These are phyloP conservation scores for Collichthys lucidus DNA, from an alignment of 2,113 vertebrate species.

Conservation along the genomic window DNA sequence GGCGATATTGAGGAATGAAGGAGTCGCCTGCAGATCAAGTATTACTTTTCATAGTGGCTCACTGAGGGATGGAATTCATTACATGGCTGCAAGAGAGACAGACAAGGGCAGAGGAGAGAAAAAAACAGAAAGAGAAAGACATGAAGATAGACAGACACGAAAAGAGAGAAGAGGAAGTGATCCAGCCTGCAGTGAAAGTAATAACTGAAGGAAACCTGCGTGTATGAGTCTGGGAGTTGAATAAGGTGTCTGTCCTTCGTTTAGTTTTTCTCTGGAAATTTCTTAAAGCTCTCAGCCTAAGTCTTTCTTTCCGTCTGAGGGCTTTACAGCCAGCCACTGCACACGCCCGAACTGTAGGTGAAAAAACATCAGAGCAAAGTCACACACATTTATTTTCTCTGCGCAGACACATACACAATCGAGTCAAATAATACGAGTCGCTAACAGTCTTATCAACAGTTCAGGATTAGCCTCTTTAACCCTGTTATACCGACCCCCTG, in stretches of 20 bases:
- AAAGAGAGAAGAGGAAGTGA: constrained; percentile 7
- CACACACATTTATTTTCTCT: constrained; percentile 1
- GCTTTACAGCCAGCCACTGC: constrained; percentile 36
- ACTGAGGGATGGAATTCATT: constrained; percentile 63
- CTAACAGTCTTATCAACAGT: constrained; percentile 61
- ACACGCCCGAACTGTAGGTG: constrained; percentile 15
- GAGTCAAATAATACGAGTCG: constrained; percentile 36
- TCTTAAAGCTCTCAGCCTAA: constrained; percentile 47
- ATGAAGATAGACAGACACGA: background rate
- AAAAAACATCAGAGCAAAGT: constrained; percentile 30
- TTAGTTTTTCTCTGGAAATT: constrained; percentile 33
- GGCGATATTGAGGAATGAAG: constrained; percentile 53
- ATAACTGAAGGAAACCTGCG: constrained; percentile 37
- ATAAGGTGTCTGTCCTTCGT: constrained; percentile 41
- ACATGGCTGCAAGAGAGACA: constrained; percentile 42
- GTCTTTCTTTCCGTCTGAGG: constrained; percentile 42
- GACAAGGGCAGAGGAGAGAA: constrained; percentile 18
- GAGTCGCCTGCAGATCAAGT: constrained; percentile 50
- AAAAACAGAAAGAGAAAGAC: constrained; percentile 16
- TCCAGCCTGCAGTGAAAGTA: constrained; percentile 17
- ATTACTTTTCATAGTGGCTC: constrained; percentile 54
- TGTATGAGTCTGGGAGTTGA: constrained; percentile 20
- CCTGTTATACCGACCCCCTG: constrained; percentile 58
- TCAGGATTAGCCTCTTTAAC: constrained; percentile 64
- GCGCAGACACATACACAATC: constrained; percentile 6